Conservation (phyloP, 2,113 vertebrate genomes). For the Pantherophis guttatus region DNA sequence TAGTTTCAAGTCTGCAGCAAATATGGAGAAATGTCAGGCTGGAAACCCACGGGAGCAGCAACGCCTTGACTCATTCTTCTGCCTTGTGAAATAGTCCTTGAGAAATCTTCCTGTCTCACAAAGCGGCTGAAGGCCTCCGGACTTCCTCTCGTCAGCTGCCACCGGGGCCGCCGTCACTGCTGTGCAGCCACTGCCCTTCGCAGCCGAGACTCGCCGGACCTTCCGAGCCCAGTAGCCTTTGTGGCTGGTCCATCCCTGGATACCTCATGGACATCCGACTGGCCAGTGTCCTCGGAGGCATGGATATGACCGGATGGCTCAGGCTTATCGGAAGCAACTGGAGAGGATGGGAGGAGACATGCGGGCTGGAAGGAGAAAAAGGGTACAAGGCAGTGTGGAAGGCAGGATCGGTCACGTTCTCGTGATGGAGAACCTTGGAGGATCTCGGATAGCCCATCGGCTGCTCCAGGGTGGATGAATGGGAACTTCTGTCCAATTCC, state of each 20-base stretch:
- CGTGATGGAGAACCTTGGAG: not conserved
- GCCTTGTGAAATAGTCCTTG: not conserved
- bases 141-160: conserved; percentile 8
- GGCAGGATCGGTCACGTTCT: not conserved
- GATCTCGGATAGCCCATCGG: not conserved
- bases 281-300: not conserved
- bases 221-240: not conserved
- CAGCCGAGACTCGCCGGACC: accelerated
- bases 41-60: not conserved
- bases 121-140: too few relatives aligned
- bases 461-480: not conserved
- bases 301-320: not conserved
- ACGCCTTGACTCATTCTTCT: not conserved
- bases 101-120: not conserved
- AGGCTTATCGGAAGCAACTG: not conserved
- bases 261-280: not conserved
- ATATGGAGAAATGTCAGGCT: not conserved
- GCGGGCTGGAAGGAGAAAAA: not conserved
- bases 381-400: not conserved
- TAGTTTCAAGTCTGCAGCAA: not conserved
- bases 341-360: not conserved
- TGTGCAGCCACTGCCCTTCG: not conserved
- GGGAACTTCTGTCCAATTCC: not conserved
- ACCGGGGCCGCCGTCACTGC: not conserved
- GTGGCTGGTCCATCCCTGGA: not conserved